These are phyloP conservation scores for Erinaceus europaeus DNA, from an alignment of 2,113 vertebrate genomes.

Conservation along the genomic window DNA sequence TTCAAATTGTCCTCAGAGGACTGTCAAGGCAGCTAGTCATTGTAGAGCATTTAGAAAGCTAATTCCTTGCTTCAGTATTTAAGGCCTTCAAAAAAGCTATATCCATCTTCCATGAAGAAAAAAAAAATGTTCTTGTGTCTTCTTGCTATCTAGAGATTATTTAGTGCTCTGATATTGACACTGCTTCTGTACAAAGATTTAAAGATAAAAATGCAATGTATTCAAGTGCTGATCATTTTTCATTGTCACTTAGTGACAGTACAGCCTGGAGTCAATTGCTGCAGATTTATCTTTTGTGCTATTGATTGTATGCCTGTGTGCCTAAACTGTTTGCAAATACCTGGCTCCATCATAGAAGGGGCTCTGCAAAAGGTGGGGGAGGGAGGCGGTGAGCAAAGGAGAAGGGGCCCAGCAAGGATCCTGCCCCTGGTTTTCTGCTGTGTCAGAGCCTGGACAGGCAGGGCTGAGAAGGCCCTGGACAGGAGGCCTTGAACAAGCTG, in stretches of 20 bases:
- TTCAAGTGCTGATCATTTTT: conserved; percentile 82
- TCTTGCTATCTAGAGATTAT: conserved; percentile 80
- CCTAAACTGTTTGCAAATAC: conserved; percentile 65
- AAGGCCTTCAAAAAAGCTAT: conserved; percentile 71
- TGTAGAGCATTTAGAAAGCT: conserved; percentile 74
- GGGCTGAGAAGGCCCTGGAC: not conserved
- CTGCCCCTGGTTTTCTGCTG: not conserved
- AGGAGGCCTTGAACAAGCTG: not conserved
- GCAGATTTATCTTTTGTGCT: conserved; percentile 83
- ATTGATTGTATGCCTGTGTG: conserved; percentile 75
- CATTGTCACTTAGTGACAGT: conserved; percentile 83
- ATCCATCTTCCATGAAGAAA: conserved; percentile 75
- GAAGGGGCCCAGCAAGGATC: not conserved
- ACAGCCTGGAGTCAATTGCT: conserved; percentile 78
- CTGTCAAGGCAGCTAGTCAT: conserved; percentile 50
- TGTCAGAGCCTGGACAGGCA: no score
- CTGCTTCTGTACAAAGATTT: conserved; percentile 82
- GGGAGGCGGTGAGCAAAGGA: not conserved
- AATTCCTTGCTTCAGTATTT: conserved; percentile 74
- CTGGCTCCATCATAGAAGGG: conserved; percentile 13
- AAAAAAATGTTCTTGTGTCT: conserved; percentile 70
- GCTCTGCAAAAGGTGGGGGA: not conserved
- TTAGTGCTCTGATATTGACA: conserved; percentile 83
- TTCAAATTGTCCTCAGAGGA: conserved; percentile 62
- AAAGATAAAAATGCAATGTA: conserved; percentile 81